phyloP scores from a whole-genome alignment of 2,113 vertebrate genomes.

The Erythrocercus mccallii region DNA sequence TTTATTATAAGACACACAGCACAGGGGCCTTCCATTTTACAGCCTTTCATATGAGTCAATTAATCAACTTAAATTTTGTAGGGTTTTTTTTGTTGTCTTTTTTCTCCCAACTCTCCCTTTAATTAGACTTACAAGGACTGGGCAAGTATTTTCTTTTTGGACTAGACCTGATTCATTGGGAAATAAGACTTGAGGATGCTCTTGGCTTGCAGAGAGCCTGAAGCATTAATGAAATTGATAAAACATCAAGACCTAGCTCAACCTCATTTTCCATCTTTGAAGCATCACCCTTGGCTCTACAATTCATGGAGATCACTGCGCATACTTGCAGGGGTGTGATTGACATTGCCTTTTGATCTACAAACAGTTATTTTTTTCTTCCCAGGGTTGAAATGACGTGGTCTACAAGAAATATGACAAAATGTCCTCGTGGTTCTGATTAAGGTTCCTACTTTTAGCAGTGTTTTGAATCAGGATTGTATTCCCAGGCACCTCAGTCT shows the following conservation, averaged over 20 bases:
- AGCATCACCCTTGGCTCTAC: background rate
- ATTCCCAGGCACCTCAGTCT: background rate
- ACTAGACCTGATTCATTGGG: background rate
- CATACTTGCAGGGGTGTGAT: background rate
- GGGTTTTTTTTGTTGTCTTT: background rate
- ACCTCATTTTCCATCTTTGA: background rate
- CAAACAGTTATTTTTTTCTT: background rate
- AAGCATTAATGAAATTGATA: background rate
- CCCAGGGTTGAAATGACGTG: background rate
- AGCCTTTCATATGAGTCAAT: background rate
- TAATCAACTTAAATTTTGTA: background rate
- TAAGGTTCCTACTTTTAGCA: background rate
- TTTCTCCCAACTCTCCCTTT: background rate
- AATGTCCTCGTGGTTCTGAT: background rate
- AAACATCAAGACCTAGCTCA: background rate
- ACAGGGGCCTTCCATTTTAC: background rate
- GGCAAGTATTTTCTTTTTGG: background rate
- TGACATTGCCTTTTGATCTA: background rate
- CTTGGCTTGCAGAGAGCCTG: background rate
- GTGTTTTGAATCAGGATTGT: background rate
- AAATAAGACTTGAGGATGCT: background rate
- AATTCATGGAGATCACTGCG: background rate
- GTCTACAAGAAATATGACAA: background rate
- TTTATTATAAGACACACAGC: background rate
- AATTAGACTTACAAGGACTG: background rate